Conservation (phyloP, 2,888 invertebrate species). For the Panopea generosa region DNA sequence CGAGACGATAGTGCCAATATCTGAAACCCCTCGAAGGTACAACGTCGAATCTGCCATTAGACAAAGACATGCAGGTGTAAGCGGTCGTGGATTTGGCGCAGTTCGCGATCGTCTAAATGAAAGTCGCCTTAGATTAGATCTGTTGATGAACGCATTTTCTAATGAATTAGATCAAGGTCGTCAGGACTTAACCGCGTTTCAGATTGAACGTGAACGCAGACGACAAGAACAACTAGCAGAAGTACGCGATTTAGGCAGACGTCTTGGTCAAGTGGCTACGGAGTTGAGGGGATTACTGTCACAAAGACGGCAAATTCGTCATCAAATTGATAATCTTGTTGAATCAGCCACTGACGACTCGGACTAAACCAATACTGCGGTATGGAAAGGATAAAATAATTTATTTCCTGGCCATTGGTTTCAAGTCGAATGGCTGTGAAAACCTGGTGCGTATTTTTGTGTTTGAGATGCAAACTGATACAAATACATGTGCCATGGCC, state of each 20-base stretch:
- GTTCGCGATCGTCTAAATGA: constrained; percentile 77
- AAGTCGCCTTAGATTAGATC: constrained; percentile 74
- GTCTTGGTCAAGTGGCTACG: constrained; percentile 76
- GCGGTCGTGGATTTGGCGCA: constrained; percentile 51
- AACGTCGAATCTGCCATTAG: constrained; percentile 25
- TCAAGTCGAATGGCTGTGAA: no score
- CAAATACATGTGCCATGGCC: no score
- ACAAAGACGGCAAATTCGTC: constrained; percentile 63
- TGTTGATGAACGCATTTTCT: constrained; percentile 75
- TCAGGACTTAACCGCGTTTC: constrained; percentile 73
- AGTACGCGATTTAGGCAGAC: constrained; percentile 76
- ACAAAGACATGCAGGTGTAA: constrained; percentile 12
- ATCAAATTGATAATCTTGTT: constrained; percentile 52
- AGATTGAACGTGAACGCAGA: constrained; percentile 74
- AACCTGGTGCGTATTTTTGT: no score
- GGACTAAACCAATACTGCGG: no score
- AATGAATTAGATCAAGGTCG: constrained; percentile 76
- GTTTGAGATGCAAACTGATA: no score
- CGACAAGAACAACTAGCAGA: constrained; percentile 78
- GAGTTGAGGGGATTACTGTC: constrained; percentile 75
- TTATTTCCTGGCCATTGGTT: no score
- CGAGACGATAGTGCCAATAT: neutral
- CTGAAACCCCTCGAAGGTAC: constrained; percentile 22
- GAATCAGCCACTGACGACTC: constrained; percentile 42
- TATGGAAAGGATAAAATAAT: no score